Conservation (phyloP, 1,140 invertebrate genomes). For the Agrypnia vestita region DNA sequence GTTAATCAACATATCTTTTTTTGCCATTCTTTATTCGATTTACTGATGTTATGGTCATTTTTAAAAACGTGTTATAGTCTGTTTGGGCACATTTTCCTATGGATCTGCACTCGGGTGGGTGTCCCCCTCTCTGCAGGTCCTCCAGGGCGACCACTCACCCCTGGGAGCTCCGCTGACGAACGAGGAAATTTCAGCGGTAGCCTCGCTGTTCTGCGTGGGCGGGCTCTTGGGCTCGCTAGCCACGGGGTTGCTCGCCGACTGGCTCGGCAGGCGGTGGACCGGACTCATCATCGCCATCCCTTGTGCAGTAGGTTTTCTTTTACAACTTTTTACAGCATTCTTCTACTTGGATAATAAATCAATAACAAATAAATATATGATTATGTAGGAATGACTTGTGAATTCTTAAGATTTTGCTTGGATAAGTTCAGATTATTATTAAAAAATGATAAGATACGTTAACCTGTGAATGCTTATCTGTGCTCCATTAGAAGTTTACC, state of each 20-base stretch:
- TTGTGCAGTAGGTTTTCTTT: slow-evolving; percentile 34
- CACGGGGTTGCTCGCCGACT: slow-evolving; percentile 74
- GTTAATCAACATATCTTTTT: too few relatives aligned
- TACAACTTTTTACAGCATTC: too few relatives aligned
- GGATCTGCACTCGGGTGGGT: slow-evolving; percentile 65
- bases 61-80: slow-evolving; percentile 56
- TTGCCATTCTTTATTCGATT: too few relatives aligned
- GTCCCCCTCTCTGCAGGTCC: slow-evolving; percentile 62
- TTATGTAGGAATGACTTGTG: too few relatives aligned
- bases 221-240: slow-evolving; percentile 70
- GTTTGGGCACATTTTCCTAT: slow-evolving; percentile 62
- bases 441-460: too few relatives aligned
- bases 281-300: slow-evolving; percentile 35
- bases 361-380: too few relatives aligned
- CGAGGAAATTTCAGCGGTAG: slow-evolving; percentile 73
- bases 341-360: too few relatives aligned
- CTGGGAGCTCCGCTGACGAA: slow-evolving; percentile 60
- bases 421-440: too few relatives aligned
- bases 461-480: too few relatives aligned
- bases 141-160: slow-evolving; percentile 62
- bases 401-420: too few relatives aligned
- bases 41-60: too few relatives aligned
- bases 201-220: slow-evolving; percentile 61
- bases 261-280: slow-evolving; percentile 71
- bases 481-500: too few relatives aligned